Evolutionary conservation across 1,140 invertebrate genomes (phyloP).

Genomic region (Atta texana): DNA sequence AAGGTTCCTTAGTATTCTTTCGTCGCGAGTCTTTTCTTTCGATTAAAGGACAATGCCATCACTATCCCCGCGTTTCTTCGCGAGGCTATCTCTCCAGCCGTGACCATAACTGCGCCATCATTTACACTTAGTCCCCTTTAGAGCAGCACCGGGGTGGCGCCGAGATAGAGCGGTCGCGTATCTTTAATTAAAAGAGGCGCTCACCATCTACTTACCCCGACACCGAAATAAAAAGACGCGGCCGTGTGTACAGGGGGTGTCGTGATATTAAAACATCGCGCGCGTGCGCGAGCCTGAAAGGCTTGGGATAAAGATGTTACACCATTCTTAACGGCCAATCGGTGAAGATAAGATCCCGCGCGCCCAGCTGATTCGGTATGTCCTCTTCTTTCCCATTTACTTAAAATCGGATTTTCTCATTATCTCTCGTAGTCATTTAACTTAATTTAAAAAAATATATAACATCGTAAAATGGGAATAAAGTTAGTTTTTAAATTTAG

Average conservation of each 20-base stretch:
- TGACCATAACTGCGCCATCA: slow-evolving; percentile 84
- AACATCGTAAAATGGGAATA: background rate
- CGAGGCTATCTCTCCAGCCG: slow-evolving; percentile 67
- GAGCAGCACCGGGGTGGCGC: slow-evolving; percentile 49
- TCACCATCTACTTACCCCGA: slow-evolving; percentile 32
- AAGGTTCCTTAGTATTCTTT: background rate
- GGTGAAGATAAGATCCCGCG: slow-evolving; percentile 32
- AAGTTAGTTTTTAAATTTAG: background rate
- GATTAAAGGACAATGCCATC: slow-evolving; percentile 53
- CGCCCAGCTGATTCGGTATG: slow-evolving; percentile 17
- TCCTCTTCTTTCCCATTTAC: slow-evolving; percentile 24
- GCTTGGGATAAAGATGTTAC: slow-evolving; percentile 57
- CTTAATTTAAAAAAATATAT: slow-evolving; percentile 8
- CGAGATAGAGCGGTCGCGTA: slow-evolving; percentile 82
- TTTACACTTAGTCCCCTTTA: slow-evolving; percentile 82
- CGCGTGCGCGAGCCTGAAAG: slow-evolving; percentile 36
- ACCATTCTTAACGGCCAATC: slow-evolving; percentile 50
- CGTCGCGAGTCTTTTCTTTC: slow-evolving; percentile 67
- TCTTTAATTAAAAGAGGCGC: slow-evolving; percentile 84
- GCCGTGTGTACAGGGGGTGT: slow-evolving; percentile 18
- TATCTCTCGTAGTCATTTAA: slow-evolving; percentile 9
- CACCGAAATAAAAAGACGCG: slow-evolving; percentile 70
- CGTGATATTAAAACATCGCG: slow-evolving; percentile 47
- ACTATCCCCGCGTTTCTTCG: slow-evolving; percentile 6
- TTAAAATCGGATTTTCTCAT: background rate